Percentiles rank a stretch among this genome's conserved stretches.
Evolutionary conservation across 2,797 vertebrate species (phyloP).

Genomic region (Carapus acus): DNA sequence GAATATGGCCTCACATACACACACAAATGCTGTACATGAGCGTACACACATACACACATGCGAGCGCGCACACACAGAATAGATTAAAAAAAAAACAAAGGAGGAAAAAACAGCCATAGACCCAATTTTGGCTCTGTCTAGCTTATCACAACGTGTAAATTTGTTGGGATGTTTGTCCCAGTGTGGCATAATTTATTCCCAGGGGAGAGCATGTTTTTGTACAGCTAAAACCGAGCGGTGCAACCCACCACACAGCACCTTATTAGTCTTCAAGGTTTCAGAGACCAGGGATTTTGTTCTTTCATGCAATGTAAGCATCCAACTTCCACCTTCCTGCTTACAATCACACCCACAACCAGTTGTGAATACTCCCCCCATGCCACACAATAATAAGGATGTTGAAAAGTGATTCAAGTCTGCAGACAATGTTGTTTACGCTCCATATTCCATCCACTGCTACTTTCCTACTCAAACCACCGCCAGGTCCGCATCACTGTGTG

Average conservation of each 20-base stretch:
- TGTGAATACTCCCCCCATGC: too few relatives aligned
- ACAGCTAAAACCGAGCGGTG: conserved; percentile 29
- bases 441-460: neutral
- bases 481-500: neutral
- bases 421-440: neutral
- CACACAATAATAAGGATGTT: neutral
- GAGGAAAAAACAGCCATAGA: conserved; percentile 3
- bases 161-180: conserved; percentile 31
- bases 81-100: conserved; percentile 12
- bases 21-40: neutral
- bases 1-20: neutral
- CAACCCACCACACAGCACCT: too few relatives aligned
- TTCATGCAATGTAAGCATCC: too few relatives aligned
- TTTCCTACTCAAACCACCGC: neutral
- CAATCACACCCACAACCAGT: neutral
- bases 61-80: conserved; percentile 4
- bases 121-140: conserved; percentile 20
- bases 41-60: conserved; percentile 1
- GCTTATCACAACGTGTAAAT: conserved; percentile 46
- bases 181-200: conserved; percentile 56
- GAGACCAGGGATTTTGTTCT: too few relatives aligned
- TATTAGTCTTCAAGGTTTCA: too few relatives aligned
- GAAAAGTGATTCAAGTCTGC: neutral
- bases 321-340: neutral
- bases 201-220: conserved; percentile 33